A percentile compares a stretch with the other conserved stretches of the same genome.
phyloP scores from a whole-genome alignment of 1,140 invertebrate species.

The Pogonognathellus flavescens region DNA sequence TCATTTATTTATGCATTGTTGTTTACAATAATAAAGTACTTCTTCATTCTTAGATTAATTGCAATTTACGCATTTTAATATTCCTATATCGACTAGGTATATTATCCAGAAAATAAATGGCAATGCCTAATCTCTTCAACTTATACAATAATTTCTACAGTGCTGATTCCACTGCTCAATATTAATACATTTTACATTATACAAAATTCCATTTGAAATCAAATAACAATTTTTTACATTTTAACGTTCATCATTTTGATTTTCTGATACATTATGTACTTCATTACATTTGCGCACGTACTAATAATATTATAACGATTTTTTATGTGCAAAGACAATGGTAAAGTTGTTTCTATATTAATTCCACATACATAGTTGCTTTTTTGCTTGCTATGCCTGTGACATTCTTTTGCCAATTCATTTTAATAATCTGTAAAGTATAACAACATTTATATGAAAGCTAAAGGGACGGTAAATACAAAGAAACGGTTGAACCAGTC shows the following conservation, averaged over 20 bases:
- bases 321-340: too few relatives aligned
- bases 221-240: not conserved
- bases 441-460: too few relatives aligned
- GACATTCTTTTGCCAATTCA: too few relatives aligned
- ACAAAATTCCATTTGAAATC: not conserved
- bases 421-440: too few relatives aligned
- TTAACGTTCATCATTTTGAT: not conserved
- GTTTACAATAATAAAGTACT: not conserved
- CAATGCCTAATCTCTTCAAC: constrained; percentile 13
- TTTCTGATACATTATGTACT: too few relatives aligned
- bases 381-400: too few relatives aligned
- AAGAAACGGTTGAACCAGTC: too few relatives aligned
- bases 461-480: too few relatives aligned
- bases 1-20: constrained; percentile 23
- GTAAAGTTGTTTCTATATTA: too few relatives aligned
- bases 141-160: constrained; percentile 25
- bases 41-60: not conserved
- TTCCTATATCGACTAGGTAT: not conserved
- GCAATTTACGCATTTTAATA: not conserved
- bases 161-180: too few relatives aligned
- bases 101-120: constrained; percentile 26
- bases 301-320: too few relatives aligned
- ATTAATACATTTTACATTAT: not conserved
- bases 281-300: not conserved
- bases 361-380: too few relatives aligned